Evolutionary conservation across 2,113 vertebrate genomes (phyloP).

Genomic region (Sorex fumeus): DNA sequence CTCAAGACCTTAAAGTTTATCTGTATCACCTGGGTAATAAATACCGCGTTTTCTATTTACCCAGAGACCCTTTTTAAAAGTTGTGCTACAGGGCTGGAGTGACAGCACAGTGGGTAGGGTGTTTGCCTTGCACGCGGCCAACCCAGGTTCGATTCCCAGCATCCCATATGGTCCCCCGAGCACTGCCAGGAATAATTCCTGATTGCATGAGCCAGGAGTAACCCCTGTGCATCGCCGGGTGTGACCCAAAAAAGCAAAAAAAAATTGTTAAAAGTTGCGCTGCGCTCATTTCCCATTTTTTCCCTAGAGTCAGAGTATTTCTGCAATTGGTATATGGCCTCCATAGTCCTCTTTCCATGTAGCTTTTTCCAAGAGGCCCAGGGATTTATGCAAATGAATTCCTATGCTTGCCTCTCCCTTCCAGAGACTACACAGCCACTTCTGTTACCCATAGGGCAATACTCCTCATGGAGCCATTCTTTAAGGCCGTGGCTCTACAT

Average conservation of each 20-base stretch:
- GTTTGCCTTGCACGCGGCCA: no score
- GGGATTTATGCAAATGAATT: conserved; percentile 12
- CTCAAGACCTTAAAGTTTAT: no score
- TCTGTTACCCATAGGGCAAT: not conserved
- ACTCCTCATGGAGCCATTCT: no score
- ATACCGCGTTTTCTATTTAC: conserved; percentile 29
- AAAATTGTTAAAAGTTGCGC: not conserved
- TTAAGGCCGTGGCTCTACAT: no score
- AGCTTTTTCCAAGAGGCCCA: not conserved
- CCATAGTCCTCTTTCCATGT: not conserved
- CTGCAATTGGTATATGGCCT: not conserved
- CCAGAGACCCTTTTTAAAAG: not conserved
- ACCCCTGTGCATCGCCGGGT: no score
- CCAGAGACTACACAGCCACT: not conserved
- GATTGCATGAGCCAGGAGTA: no score
- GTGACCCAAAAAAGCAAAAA: no score
- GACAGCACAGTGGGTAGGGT: no score
- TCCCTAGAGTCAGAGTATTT: not conserved
- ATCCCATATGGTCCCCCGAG: no score
- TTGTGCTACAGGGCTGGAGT: no score
- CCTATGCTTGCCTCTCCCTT: not conserved
- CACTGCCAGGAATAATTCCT: not conserved
- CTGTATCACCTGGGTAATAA: no score
- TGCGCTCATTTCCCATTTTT: not conserved
- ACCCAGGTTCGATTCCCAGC: no score